Conservation (phyloP, 2,888 invertebrate genomes). For the Gortyna flavago region DNA sequence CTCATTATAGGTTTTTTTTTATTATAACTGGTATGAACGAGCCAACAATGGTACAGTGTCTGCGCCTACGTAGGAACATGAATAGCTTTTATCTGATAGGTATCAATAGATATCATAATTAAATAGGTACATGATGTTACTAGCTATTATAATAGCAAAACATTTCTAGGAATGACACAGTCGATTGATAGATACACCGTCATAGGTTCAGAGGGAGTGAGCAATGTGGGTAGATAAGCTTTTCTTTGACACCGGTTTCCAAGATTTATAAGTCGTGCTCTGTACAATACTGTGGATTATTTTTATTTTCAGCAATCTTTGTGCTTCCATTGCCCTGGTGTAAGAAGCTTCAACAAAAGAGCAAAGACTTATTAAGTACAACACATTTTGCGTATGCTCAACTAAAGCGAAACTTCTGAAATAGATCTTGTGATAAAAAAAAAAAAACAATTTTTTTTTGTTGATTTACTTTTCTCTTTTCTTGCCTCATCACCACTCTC, state of each 20-base stretch:
- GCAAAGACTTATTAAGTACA: neutral
- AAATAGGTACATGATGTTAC: neutral
- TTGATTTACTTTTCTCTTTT: no score
- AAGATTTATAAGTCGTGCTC: constrained; percentile 1
- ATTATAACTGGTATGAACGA: constrained; percentile 7
- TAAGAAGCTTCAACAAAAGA: neutral
- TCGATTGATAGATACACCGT: neutral
- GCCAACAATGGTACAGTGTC: neutral
- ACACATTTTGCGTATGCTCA: neutral
- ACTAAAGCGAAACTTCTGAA: neutral
- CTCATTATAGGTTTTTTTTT: constrained; percentile 10
- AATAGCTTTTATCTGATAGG: constrained; percentile 6
- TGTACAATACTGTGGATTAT: constrained; percentile 2
- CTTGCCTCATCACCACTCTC: neutral
- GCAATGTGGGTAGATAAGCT: neutral
- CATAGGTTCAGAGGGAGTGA: neutral
- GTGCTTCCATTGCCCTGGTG: neutral
- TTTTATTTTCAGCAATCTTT: neutral
- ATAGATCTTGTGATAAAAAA: neutral
- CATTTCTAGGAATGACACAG: constrained; percentile 13
- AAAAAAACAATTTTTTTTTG: neutral
- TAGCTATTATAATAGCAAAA: neutral
- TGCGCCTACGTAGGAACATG: neutral
- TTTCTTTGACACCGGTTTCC: constrained; percentile 11
- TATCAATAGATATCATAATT: neutral